Evolutionary conservation across 2,797 vertebrate genomes (phyloP).

Genomic region (Synaphobranchus kaupii): DNA sequence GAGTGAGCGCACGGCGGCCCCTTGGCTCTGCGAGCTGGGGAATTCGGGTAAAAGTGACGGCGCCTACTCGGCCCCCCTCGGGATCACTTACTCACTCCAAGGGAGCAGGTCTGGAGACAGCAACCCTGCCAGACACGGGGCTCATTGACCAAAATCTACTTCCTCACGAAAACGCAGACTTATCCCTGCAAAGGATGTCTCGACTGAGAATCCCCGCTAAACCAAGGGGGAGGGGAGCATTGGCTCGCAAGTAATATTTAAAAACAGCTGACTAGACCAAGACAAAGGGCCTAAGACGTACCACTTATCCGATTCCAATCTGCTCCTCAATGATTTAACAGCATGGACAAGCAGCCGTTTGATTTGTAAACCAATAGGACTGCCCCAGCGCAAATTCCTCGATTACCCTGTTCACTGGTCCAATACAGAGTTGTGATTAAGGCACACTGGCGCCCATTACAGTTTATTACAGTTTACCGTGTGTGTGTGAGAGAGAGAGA

Average conservation of each 20-base stretch:
- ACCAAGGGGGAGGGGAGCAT: neutral
- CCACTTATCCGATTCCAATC: conserved; percentile 45
- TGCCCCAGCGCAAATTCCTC: conserved; percentile 62
- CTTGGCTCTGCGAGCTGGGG: neutral
- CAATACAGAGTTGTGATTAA: conserved; percentile 69
- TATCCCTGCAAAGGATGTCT: conserved; percentile 53
- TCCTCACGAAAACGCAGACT: conserved; percentile 38
- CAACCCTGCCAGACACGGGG: conserved; percentile 64
- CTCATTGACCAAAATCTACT: conserved; percentile 70
- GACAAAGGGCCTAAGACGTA: conserved; percentile 31
- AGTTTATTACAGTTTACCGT: conserved; percentile 62
- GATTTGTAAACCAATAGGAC: conserved; percentile 65
- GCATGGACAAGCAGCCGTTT: conserved; percentile 48
- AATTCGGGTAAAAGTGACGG: neutral
- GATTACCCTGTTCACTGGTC: conserved; percentile 75
- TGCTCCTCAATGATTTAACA: conserved; percentile 51
- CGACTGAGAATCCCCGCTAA: conserved; percentile 39
- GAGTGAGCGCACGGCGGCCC: neutral
- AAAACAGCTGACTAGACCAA: neutral
- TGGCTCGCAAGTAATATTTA: neutral
- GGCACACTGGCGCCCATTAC: conserved; percentile 65
- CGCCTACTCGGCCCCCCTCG: conserved; percentile 55
- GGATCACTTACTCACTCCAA: conserved; percentile 73
- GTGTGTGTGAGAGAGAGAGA: neutral
- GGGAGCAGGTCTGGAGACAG: conserved; percentile 59